Base-by-base conservation (phyloP, 2,797 vertebrate genomes). In the Brachyrhaphis roseni region DNA sequence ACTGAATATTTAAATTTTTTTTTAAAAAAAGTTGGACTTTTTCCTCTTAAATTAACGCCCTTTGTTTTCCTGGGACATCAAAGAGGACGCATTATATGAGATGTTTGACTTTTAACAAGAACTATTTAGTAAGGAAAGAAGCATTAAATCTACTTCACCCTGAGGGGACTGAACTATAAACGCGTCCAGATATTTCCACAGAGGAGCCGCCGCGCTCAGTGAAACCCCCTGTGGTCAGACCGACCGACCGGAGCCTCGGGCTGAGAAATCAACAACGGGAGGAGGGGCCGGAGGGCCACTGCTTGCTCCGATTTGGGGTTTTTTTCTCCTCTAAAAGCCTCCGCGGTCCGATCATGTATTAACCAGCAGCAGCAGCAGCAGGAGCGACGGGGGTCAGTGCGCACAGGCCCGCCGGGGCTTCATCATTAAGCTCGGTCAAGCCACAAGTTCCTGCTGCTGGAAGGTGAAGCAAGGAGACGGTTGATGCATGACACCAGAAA, bases 291-390 rank as follows among this genome's bases (percentile, higher is more conserved):
- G 39, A 45, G n/a, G 15, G n/a, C 11, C 7, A 10, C 43, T 57
- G 28, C 59, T 66, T 74, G 85, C 82, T 10, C 71, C 3, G 80
- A 81, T 88, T 79, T 84, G 88, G 36, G 36, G 11, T 45, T 45
- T 45, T 57, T 2, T 20, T 47, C 5, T 0, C 74, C 85, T 80
- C 75, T 88, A 82, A 85, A 85, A 8, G 36, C 64, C 64, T 41
- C 64, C 79, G 84, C 74, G 64, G 49, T 77, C 74, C 78, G 86
- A 90, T 74, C 90, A 94, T 72, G 68, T 76, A 95, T 95, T 94
- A 95, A 95, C 95, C 89, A 91, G 88, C 86, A 91, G 88, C 85
- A 36, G 87, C 89, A 91, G 88, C 84, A 91, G 87, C 45, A 45
- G 45, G 83, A 51, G 20, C 62, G 90, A 83, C 89, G 81, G 11